These are phyloP conservation scores for Iguana delicatissima DNA, from an alignment of 2,797 vertebrate genomes.

Conservation along the genomic window DNA sequence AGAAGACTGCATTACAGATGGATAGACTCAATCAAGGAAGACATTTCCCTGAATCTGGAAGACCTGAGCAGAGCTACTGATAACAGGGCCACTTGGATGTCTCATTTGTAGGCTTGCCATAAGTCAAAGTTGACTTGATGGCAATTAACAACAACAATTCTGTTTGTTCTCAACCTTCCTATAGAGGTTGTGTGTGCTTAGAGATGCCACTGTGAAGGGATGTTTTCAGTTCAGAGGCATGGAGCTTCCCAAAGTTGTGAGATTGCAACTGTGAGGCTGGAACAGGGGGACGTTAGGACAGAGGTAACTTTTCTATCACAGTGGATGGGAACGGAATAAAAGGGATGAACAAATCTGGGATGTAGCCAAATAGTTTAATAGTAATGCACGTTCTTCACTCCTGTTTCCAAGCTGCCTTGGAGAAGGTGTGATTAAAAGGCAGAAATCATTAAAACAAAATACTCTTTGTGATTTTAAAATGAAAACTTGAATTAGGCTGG, in stretches of 20 bases:
- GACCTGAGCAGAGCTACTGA: too few species aligned
- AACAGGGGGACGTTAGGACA: too few species aligned
- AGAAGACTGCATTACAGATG: too few species aligned
- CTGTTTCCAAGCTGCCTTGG: not conserved
- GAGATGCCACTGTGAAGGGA: not conserved
- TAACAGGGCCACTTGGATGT: too few species aligned
- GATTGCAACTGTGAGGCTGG: not conserved
- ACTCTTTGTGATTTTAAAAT: not conserved
- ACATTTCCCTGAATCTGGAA: too few species aligned
- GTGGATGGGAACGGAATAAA: not conserved
- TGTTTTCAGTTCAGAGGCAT: too few species aligned
- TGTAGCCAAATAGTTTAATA: too few species aligned
- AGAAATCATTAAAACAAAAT: not conserved
- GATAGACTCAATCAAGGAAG: too few species aligned
- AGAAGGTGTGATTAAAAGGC: not conserved
- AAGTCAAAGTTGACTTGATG: too few species aligned
- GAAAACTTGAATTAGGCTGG: not conserved
- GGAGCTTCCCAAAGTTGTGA: not conserved
- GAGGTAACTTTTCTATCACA: not conserved
- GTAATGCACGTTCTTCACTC: not conserved
- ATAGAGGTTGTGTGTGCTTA: too few species aligned
- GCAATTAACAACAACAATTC: not conserved
- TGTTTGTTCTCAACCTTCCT: not conserved
- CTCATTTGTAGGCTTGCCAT: too few species aligned
- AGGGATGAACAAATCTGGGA: not conserved